Conservation (phyloP, 2,888 invertebrate genomes). For the Calliopum simillimum region DNA sequence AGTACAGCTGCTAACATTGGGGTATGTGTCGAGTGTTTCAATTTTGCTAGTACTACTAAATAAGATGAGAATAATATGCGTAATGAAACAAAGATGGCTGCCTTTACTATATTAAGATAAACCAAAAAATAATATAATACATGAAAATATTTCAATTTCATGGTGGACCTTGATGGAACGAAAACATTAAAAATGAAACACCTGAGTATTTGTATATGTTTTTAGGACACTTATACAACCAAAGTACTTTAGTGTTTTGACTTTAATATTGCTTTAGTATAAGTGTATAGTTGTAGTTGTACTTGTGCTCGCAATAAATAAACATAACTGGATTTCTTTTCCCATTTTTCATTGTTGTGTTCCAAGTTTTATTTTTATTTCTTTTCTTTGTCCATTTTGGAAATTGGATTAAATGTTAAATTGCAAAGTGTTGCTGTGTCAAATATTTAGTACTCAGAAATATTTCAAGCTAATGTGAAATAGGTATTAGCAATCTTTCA, state of each 20-base stretch:
- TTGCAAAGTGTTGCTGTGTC: not conserved
- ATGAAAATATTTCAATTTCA: slow-evolving; percentile 5
- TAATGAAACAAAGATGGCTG: slow-evolving; percentile 47
- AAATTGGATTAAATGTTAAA: not conserved
- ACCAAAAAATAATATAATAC: not conserved
- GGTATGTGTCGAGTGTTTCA: slow-evolving; percentile 35
- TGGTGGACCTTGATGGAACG: slow-evolving; percentile 11
- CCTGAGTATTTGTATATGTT: not conserved
- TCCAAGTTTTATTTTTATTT: not conserved
- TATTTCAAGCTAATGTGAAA: slow-evolving; percentile 1
- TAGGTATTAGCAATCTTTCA: not conserved
- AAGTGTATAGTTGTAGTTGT: not conserved
- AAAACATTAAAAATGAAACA: not conserved
- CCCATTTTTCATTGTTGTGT: slow-evolving; percentile 5
- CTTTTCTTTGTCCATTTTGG: not conserved
- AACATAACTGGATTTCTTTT: slow-evolving; percentile 25
- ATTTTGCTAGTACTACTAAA: slow-evolving; percentile 29
- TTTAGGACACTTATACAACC: slow-evolving; percentile 17
- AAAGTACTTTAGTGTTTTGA: not conserved
- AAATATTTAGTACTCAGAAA: not conserved
- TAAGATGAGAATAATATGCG: slow-evolving; percentile 22
- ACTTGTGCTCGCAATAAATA: not conserved
- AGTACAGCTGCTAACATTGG: slow-evolving; percentile 15
- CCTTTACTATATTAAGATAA: slow-evolving; percentile 21
- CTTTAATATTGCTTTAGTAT: not conserved